These are phyloP conservation scores for Luscinia luscinia DNA, from an alignment of 2,797 vertebrate genomes.

Conservation along the genomic window DNA sequence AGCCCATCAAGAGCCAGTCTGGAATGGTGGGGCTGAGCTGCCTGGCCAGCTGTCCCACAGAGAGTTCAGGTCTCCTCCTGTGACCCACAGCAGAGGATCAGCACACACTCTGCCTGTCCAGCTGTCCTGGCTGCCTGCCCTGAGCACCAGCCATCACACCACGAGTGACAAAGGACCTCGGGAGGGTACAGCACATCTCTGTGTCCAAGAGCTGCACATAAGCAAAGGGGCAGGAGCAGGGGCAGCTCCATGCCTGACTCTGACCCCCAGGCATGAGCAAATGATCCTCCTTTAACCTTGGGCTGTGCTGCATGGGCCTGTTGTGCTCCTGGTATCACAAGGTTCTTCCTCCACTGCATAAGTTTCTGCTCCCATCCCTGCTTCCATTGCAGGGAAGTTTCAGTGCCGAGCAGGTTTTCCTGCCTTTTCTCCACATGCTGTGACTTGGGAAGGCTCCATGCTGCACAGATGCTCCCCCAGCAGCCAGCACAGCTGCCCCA, in stretches of 20 bases:
- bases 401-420: neutral
- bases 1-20: neutral
- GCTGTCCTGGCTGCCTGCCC: neutral
- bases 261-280: neutral
- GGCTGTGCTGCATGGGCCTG: neutral
- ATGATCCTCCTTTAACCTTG: neutral
- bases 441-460: neutral
- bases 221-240: neutral
- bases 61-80: neutral
- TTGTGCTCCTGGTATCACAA: fast-evolving
- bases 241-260: neutral
- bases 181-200: neutral
- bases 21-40: neutral
- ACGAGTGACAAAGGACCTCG: fast-evolving
- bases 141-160: neutral
- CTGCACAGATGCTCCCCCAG: neutral
- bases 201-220: neutral
- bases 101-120: neutral
- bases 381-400: neutral
- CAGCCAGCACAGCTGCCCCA: neutral
- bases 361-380: neutral
- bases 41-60: neutral
- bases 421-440: neutral
- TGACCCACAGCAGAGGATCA: neutral
- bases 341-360: fast-evolving